Evolutionary conservation across 2,888 invertebrate genomes (phyloP), one percentile per base, ranked within the genome.

Genomic region (Hirtodrosophila alboralis): DNA sequence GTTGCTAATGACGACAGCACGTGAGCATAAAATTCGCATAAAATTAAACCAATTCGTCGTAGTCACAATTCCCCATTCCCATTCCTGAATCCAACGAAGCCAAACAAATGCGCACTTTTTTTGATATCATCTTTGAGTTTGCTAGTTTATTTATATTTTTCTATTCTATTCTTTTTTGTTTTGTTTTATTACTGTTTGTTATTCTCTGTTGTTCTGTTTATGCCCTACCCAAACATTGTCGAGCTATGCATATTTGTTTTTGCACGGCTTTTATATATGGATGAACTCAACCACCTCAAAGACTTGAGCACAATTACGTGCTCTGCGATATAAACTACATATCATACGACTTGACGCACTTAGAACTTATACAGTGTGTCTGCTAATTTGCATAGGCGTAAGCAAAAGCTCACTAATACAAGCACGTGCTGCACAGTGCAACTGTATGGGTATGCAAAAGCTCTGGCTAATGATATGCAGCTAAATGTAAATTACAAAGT

Each of bases 191-290:
- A 6, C 63, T 63, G 60, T 69, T 75, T 76, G 57, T 58, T 67
- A 62, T 67, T 79, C 75, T 54, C 75, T 54, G 56, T 31, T 63
- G 14, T 49, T 47, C 52, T 47, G 63, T 51, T 59, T 65, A 43
- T 72, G 75, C 69, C 81, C 78, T 77, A 56, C 75, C 81, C 75
- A 77, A 77, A 77, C 84, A 80, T 65, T 80, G 59, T 65, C 41
- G 58, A 64, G 64, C 58, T 69, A 10, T 69, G 51, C 74, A 73
- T 67, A 69, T 69, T 73, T 73, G 54, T 52, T 68, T 69, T 69
- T 61, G 73, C 69, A 73, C 69, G 68, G 51, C 68, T 47, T 59
- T 68, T 28, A 54, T 38, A 54, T 38, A 47, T 43, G 27, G 18
- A n/a, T 38, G 13, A 53, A 49, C 64, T 44, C 30, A 21, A 14